Percentiles rank a stretch among this genome's conserved stretches.
Conservation (phyloP, 2,113 vertebrate species). For the Sterna hirundo region DNA sequence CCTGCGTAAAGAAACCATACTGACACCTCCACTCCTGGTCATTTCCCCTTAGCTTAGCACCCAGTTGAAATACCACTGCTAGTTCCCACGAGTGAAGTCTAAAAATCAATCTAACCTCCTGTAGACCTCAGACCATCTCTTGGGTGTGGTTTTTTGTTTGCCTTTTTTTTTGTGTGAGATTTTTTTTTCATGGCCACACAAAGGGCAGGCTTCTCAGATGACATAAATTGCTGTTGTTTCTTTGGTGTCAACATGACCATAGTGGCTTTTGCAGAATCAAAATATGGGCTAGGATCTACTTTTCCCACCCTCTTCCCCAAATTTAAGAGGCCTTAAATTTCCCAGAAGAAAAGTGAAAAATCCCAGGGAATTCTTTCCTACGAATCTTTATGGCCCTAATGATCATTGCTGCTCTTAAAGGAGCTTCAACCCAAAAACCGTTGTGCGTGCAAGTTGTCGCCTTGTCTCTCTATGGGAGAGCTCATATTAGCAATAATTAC, state of each 20-base stretch:
- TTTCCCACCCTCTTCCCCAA: background rate
- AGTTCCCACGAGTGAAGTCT: background rate
- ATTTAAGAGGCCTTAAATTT: background rate
- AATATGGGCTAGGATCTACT: background rate
- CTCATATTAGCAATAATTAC: background rate
- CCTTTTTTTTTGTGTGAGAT: background rate
- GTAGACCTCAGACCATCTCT: background rate
- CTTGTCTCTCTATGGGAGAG: background rate
- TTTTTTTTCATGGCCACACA: background rate
- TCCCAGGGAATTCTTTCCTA: background rate
- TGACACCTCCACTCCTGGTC: background rate
- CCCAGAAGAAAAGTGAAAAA: conserved; percentile 19
- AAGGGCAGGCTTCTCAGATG: background rate
- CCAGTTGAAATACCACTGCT: background rate
- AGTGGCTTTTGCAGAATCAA: background rate
- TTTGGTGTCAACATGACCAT: background rate
- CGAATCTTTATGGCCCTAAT: background rate
- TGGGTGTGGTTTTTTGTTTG: background rate
- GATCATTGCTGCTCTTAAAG: background rate
- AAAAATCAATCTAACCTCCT: background rate
- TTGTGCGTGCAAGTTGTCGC: background rate
- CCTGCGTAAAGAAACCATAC: background rate
- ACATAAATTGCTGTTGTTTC: background rate
- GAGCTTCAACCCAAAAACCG: background rate
- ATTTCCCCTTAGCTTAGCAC: background rate